phyloP scores from a whole-genome alignment of 2,888 invertebrate species.

The Xestia c-nigrum region DNA sequence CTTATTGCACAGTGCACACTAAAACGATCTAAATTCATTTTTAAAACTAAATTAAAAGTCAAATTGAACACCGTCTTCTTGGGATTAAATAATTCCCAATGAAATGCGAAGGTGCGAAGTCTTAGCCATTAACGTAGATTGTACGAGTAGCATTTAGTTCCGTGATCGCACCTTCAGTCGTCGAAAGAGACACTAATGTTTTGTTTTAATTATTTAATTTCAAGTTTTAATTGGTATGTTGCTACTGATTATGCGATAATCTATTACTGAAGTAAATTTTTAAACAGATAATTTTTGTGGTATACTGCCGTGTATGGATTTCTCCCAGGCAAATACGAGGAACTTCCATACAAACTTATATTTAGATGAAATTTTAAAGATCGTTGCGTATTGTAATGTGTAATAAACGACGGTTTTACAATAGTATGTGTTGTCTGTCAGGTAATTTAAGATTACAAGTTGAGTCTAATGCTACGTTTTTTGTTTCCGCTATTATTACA shows the following conservation, averaged over 20 bases:
- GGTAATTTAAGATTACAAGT: background rate
- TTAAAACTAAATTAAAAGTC: background rate
- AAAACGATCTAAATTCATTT: background rate
- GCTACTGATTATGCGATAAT: background rate
- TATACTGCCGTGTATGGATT: background rate
- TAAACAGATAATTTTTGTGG: too few species aligned
- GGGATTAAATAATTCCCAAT: constrained; percentile 18
- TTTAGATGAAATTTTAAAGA: background rate
- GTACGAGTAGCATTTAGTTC: constrained; percentile 10
- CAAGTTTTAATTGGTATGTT: background rate
- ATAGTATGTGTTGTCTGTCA: background rate
- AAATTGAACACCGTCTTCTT: constrained; percentile 15
- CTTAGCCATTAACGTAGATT: constrained; percentile 24
- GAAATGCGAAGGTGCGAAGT: constrained; percentile 21
- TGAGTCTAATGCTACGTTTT: background rate
- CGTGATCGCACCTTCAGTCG: background rate
- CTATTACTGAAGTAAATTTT: background rate
- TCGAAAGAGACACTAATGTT: constrained; percentile 12
- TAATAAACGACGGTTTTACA: too few species aligned
- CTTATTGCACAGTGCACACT: background rate
- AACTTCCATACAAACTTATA: background rate
- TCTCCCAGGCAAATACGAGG: background rate
- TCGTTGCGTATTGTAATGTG: too few species aligned
- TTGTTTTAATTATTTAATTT: constrained; percentile 15
- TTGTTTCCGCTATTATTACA: background rate